A percentile compares a stretch with the other conserved stretches of the same genome.
These are phyloP conservation scores for Adelphocoris suturalis DNA, from an alignment of 2,888 invertebrate species.

Conservation along the genomic window DNA sequence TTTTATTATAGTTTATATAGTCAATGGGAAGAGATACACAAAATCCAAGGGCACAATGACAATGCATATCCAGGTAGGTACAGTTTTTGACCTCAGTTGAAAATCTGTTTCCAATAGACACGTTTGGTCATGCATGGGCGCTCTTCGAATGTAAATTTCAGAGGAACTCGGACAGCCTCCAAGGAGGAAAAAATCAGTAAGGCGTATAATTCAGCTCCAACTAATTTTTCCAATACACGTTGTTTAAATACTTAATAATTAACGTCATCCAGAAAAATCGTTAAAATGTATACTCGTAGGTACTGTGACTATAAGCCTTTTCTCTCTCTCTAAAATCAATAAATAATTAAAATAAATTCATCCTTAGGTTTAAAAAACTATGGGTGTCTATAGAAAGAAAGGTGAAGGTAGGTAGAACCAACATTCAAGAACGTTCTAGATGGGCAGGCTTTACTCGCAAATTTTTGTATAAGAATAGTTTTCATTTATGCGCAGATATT, in stretches of 20 bases:
- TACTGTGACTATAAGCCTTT: conserved; percentile 30
- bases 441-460: not conserved
- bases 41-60: too few species aligned
- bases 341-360: not conserved
- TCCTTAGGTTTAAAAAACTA: not conserved
- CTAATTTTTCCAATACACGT: not conserved
- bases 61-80: too few species aligned
- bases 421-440: not conserved
- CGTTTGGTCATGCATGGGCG: too few species aligned
- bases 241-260: not conserved
- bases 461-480: too few species aligned
- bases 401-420: not conserved
- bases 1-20: too few species aligned
- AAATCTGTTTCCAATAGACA: too few species aligned
- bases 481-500: too few species aligned
- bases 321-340: conserved; percentile 14
- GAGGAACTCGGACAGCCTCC: conserved; percentile 1
- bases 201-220: not conserved
- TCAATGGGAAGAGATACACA: too few species aligned
- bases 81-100: too few species aligned
- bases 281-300: not conserved
- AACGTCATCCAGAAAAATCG: not conserved
- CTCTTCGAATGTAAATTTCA: not conserved
- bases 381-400: too few species aligned
- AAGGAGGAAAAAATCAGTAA: not conserved